Evolutionary conservation across 53 echinoderm and acorn worm genomes (phyloP).

Genomic region (Stichopus horrens): DNA sequence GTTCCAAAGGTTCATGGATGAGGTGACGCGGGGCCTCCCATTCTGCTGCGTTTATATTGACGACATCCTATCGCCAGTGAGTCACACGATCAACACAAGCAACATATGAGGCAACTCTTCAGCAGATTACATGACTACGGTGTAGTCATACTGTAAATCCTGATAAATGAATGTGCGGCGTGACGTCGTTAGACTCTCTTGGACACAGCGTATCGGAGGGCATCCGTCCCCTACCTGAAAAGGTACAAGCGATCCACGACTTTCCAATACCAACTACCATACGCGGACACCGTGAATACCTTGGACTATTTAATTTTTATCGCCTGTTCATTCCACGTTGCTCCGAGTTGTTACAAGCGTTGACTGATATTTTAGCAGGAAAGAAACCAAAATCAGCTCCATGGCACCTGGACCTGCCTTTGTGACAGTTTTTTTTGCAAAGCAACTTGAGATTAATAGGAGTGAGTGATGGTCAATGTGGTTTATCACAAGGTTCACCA

Average conservation of each 20-base stretch:
- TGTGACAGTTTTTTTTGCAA: no score
- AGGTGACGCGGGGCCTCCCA: conserved; percentile 24
- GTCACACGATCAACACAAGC: conserved; percentile 23
- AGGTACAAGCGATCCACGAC: conserved; percentile 29
- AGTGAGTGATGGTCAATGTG: no score
- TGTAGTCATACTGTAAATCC: conserved; percentile 49
- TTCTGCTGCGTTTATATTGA: conserved; percentile 50
- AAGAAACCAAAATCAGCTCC: conserved; percentile 12
- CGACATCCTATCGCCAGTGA: conserved; percentile 47
- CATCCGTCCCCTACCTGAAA: conserved; percentile 32
- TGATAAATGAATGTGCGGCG: conserved; percentile 29
- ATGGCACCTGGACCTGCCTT: no score
- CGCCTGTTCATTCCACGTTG: conserved; percentile 48
- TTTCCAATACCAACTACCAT: conserved; percentile 40
- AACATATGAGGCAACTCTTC: conserved; percentile 41
- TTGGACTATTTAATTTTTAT: conserved; percentile 53
- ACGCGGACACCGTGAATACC: conserved; percentile 28
- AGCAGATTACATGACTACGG: conserved; percentile 36
- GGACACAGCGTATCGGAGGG: conserved; percentile 40
- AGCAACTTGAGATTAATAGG: no score
- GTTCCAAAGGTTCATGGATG: conserved; percentile 54
- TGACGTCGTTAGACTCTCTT: background rate
- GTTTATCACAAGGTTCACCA: no score
- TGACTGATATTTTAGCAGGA: conserved; percentile 42
- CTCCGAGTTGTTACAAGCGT: conserved; percentile 37